phyloP scores from a whole-genome alignment of 2,888 invertebrate species.

The Diaperis boleti region DNA sequence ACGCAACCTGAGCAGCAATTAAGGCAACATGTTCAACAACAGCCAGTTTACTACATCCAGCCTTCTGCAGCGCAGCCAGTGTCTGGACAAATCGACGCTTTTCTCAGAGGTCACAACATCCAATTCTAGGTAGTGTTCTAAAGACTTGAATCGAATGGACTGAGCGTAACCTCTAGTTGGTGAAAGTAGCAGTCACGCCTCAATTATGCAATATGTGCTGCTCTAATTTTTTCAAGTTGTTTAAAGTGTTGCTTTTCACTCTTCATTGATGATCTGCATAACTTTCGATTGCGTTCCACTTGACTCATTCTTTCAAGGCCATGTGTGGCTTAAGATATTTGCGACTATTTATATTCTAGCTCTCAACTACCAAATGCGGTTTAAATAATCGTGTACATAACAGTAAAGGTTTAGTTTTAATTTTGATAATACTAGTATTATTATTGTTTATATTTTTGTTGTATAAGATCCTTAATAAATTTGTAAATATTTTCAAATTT shows the following conservation, averaged over 20 bases:
- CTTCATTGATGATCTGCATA: conserved; percentile 44
- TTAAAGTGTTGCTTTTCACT: conserved; percentile 48
- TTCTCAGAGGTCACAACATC: conserved; percentile 79
- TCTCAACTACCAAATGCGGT: conserved; percentile 44
- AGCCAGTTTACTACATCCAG: conserved; percentile 74
- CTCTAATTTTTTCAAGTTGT: conserved; percentile 45
- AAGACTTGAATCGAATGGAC: conserved; percentile 43
- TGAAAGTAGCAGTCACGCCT: conserved; percentile 57
- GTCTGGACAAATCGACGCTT: conserved; percentile 83
- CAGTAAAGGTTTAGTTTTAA: conserved; percentile 26
- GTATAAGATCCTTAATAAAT: conserved; percentile 38
- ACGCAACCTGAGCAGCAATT: conserved; percentile 55
- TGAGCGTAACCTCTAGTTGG: conserved; percentile 48
- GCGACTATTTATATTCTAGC: conserved; percentile 39
- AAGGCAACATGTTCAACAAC: conserved; percentile 55
- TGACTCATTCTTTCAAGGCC: conserved; percentile 47
- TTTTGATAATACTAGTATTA: conserved; percentile 38
- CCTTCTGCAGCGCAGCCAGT: conserved; percentile 66
- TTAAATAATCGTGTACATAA: conserved; percentile 39
- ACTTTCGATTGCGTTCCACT: conserved; percentile 43
- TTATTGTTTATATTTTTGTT: conserved; percentile 38
- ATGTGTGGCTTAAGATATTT: conserved; percentile 20
- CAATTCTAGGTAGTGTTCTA: conserved; percentile 68
- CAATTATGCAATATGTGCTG: conserved; percentile 54
- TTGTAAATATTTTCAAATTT: no score